Percentiles rank a stretch among this genome's conserved stretches.
These are phyloP conservation scores for Synergus itoensis DNA, from an alignment of 2,888 invertebrate genomes.

Conservation along the genomic window DNA sequence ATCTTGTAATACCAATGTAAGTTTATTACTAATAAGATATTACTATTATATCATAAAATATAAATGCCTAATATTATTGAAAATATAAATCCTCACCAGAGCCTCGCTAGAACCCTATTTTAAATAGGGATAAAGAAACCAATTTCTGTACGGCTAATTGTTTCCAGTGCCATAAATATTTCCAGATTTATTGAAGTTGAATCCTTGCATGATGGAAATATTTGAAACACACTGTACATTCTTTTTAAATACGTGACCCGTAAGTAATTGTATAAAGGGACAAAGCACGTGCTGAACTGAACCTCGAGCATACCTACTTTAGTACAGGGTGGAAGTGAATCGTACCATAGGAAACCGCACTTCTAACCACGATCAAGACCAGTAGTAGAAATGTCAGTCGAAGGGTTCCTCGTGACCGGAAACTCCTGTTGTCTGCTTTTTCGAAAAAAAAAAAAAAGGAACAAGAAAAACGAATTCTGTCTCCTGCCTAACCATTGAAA, in stretches of 20 bases:
- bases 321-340: slow-evolving; percentile 5
- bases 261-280: slow-evolving; percentile 70
- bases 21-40: no score
- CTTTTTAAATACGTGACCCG: slow-evolving; percentile 70
- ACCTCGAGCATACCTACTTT: slow-evolving; percentile 1
- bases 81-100: no score
- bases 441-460: not conserved
- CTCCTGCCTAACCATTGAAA: slow-evolving; percentile 7
- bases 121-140: no score
- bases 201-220: not conserved
- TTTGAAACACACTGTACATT: slow-evolving; percentile 27
- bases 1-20: no score
- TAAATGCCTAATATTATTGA: no score
- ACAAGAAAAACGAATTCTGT: slow-evolving; percentile 1
- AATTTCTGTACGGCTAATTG: not conserved
- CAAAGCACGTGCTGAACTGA: slow-evolving; percentile 59
- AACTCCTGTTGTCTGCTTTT: not conserved
- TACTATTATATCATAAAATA: no score
- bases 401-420: not conserved
- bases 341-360: slow-evolving; percentile 20
- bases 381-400: slow-evolving; percentile 16
- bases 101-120: no score
- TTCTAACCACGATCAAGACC: slow-evolving; percentile 18
- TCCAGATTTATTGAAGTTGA: not conserved
- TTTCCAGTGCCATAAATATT: not conserved